Evolutionary conservation across 1,140 invertebrate species (phyloP).

Genomic region (Diachasmimorpha longicaudata): DNA sequence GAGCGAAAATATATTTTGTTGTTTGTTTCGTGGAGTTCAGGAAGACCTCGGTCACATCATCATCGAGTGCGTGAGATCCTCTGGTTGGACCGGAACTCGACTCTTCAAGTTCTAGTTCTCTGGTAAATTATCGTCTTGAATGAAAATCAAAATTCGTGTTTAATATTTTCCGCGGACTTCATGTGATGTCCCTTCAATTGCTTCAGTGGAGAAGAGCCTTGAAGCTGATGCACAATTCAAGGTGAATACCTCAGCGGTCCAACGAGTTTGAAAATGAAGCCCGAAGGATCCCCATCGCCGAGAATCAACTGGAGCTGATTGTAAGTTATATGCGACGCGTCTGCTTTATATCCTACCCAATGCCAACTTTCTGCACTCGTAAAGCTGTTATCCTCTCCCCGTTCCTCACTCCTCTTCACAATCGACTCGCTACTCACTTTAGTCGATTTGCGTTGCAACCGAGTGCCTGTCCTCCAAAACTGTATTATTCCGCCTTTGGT

Average conservation of each 20-base stretch:
- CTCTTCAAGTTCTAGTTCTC: too few species aligned
- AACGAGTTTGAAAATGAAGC: conserved; percentile 29
- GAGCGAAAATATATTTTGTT: too few species aligned
- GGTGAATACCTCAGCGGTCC: conserved; percentile 34
- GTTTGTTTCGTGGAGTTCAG: too few species aligned
- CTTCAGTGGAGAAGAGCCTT: conserved; percentile 9
- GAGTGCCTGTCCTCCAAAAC: background rate
- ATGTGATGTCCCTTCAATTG: background rate
- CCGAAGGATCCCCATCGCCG: conserved; percentile 24
- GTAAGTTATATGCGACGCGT: conserved; percentile 63
- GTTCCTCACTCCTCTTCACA: too few species aligned
- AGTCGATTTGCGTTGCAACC: conserved; percentile 34
- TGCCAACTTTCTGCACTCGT: conserved; percentile 61
- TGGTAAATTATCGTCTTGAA: too few species aligned
- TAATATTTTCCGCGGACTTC: background rate
- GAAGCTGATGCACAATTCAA: conserved; percentile 35
- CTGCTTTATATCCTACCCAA: conserved; percentile 59
- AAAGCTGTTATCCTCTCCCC: conserved; percentile 44
- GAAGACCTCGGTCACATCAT: too few species aligned
- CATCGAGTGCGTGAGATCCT: too few species aligned
- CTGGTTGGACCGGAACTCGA: too few species aligned
- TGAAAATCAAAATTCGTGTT: too few species aligned
- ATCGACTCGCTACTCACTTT: conserved; percentile 29
- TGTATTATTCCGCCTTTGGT: background rate
- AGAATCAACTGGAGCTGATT: conserved; percentile 48